phyloP scores from a whole-genome alignment of 2,797 vertebrate species.

The Falco biarmicus region DNA sequence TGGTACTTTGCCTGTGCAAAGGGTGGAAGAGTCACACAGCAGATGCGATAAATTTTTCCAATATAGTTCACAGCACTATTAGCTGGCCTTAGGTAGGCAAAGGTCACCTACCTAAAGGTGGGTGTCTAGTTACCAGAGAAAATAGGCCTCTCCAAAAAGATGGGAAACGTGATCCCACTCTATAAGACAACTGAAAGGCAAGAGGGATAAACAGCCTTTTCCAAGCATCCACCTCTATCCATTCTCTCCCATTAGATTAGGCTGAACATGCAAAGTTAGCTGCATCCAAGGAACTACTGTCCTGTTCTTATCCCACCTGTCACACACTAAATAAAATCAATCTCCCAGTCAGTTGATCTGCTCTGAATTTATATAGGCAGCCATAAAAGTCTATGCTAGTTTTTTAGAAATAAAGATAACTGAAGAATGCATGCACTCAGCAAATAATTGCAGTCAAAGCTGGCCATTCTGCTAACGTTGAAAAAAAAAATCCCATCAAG shows the following conservation, averaged over 20 bases:
- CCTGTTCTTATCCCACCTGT: background rate
- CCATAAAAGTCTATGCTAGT: background rate
- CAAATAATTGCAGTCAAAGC: background rate
- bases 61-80: background rate
- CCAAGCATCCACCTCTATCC: background rate
- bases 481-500: background rate
- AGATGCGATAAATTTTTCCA: background rate
- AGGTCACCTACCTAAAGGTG: background rate
- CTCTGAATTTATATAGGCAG: background rate
- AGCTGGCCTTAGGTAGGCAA: no score
- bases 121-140: background rate
- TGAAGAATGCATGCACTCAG: background rate
- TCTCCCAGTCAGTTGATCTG: background rate
- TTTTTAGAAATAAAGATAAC: background rate
- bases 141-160: background rate
- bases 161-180: background rate
- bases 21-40: background rate
- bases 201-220: background rate
- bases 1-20: background rate
- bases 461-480: background rate
- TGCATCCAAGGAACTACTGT: background rate
- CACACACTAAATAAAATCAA: accelerated
- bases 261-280: background rate
- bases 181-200: background rate
- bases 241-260: background rate